Evolutionary conservation across 2,797 vertebrate species (phyloP).

Genomic region (Sciurus carolinensis): DNA sequence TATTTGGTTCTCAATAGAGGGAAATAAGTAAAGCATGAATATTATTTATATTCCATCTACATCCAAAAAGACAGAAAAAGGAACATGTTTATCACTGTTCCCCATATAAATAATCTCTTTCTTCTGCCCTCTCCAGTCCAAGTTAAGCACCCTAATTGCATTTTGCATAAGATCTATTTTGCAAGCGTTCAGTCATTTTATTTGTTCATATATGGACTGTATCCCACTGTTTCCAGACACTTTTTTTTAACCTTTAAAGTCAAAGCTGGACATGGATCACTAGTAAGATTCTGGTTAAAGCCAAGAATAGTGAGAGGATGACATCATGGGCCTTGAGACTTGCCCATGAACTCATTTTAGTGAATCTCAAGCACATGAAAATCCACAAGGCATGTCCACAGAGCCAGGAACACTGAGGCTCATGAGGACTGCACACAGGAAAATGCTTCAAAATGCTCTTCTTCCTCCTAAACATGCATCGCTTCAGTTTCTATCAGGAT

Average conservation of each 20-base stretch:
- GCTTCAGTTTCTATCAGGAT: not conserved
- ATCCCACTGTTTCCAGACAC: not conserved
- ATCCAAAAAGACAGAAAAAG: slow-evolving; percentile 11
- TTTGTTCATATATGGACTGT: not conserved
- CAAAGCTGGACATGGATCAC: slow-evolving; percentile 46
- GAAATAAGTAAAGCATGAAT: slow-evolving; percentile 19
- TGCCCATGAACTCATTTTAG: not conserved
- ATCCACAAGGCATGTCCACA: not conserved
- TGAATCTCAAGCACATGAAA: not conserved
- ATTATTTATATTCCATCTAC: not conserved
- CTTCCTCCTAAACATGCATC: too few species aligned
- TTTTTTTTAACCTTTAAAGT: slow-evolving; percentile 49
- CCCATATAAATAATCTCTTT: slow-evolving; percentile 9
- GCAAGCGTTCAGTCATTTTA: not conserved
- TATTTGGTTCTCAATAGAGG: not conserved
- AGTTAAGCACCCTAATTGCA: not conserved
- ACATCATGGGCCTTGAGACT: not conserved
- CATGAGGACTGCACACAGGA: not conserved
- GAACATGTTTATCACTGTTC: not conserved
- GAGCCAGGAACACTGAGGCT: not conserved
- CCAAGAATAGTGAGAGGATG: slow-evolving; percentile 22
- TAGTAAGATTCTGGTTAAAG: slow-evolving; percentile 35
- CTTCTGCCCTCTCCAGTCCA: not conserved
- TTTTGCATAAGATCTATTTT: slow-evolving; percentile 36
- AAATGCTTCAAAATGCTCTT: not conserved